phyloP scores from a whole-genome alignment of 2,113 vertebrate species.

The Trichechus manatus region DNA sequence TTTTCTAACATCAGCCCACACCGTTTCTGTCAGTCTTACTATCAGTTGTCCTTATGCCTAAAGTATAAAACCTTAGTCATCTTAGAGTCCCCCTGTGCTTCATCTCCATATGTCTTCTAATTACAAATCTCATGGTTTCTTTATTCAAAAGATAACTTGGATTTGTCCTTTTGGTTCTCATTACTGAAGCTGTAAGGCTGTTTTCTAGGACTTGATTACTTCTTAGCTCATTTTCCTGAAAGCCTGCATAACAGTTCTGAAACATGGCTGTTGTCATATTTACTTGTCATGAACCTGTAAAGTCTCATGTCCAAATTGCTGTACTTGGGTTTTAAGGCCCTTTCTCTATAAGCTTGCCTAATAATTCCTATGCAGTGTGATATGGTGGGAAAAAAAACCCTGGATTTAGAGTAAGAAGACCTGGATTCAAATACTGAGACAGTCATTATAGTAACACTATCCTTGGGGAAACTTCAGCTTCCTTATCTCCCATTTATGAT shows the following conservation, averaged over 20 bases:
- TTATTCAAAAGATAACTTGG: slow-evolving; percentile 54
- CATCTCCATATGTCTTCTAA: neutral
- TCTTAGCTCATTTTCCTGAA: neutral
- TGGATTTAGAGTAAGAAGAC: slow-evolving; percentile 53
- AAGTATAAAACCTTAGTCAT: slow-evolving; percentile 48
- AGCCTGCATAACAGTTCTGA: slow-evolving; percentile 25
- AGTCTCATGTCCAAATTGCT: neutral
- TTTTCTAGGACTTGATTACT: slow-evolving; percentile 41
- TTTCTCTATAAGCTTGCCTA: slow-evolving; percentile 8
- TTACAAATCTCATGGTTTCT: slow-evolving; percentile 21
- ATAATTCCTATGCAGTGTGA: neutral
- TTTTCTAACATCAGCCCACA: neutral
- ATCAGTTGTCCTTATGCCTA: slow-evolving; percentile 28
- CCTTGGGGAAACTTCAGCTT: slow-evolving; percentile 18
- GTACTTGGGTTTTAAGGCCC: neutral
- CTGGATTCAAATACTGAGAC: slow-evolving; percentile 45
- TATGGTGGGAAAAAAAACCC: neutral
- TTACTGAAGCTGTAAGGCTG: neutral
- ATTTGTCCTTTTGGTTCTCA: slow-evolving; percentile 41
- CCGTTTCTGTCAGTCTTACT: slow-evolving; percentile 10
- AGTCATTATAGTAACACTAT: neutral
- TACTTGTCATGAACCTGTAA: slow-evolving; percentile 33
- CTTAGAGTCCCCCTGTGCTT: neutral
- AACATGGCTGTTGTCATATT: slow-evolving; percentile 18
- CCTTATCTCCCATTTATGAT: neutral